Base-by-base conservation (phyloP, 1,140 invertebrate species). In the Steinernema khuongi region DNA sequence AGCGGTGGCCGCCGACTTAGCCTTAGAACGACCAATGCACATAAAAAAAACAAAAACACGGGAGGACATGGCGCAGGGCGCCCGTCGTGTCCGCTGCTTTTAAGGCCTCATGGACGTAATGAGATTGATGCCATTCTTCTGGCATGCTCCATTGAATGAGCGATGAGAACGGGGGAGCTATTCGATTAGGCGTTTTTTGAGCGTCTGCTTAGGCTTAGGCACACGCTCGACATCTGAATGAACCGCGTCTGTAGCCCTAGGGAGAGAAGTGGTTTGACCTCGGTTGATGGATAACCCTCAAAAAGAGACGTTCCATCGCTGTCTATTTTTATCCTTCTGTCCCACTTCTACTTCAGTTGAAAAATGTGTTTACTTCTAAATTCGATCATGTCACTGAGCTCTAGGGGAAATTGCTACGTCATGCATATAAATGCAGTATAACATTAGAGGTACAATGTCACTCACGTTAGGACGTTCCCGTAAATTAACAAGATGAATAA, bases 131-230 rank as follows among this genome's bases (percentile, higher is more conserved):
- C 19, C 50, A 60, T 60, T 60, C 7, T 60, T 60, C 11, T 7
- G 14, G 11, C 22, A 11, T 22, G 50, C 50, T 60, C 4, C 50
- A 26, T 2, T 60, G 11, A 60, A 60, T 60, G 50, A 60, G 50
- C 11, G 50, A 60, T 60, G 50, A 60, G 50, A 60, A 22, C 50
- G 50, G 19, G 22, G 22, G 19, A 60, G 50, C 7, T 14, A 7
- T 60, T 60, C 50, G 50, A 60, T 60, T 60, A 60, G 50, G 14
- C 50, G 7, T 60, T 60, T 60, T 60, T 60, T 60, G 22, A 11
- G 36, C n/a, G 36, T 41, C 7, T n/a, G 36, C 36, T 41, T n/a
- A n/a, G 7, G 7, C 7, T 41, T 41, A n/a, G 36, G n/a, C 36
- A 41, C 36, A 60, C 14, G 19, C 11, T 60, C 22, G 7, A 22